Base-by-base conservation (phyloP, 2,113 vertebrate species). In the Neolamprologus variostigma region DNA sequence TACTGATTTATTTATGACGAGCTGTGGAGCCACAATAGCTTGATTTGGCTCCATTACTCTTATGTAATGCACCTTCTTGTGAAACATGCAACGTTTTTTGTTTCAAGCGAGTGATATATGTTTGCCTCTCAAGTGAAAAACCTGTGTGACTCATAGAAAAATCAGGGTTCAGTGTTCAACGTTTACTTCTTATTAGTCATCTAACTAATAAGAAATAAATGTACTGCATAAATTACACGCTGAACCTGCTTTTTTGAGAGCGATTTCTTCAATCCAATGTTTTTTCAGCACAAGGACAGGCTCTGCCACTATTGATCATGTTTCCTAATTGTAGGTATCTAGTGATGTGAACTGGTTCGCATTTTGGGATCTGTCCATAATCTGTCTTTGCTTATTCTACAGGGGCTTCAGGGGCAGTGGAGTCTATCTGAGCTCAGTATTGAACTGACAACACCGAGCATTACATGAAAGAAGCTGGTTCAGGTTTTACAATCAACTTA, bases 1-100 rank as follows among this genome's bases (percentile, higher is more conserved):
- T n/a, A 86, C 80, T 3, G 14, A 87, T 81, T 86, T 92, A 83
- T 89, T 89, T 88, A 80, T 82, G 84, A 88, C 59, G 42, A 84
- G 81, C 76, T 84, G 84, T 16, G 51, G 79, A 85, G 66, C 35
- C 28, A 66, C 63, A 81, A 83, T 84, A 68, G 59, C 80, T 82
- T 54, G 80, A 91, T 89, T 91, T 83, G 61, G 84, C 71, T 88
- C 80, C 76, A 78, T 89, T 82, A 83, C 79, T 47, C 78, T 88
- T 82, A 79, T 89, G 68, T 92, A 82, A 86, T 37, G 73, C 21
- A 35, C 78, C 55, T 28, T 55, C 47, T 53, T 80, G 85, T 82
- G 57, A 87, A 87, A 80, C 82, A 83, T 61, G 78, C 42, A 10
- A 28, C 54, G 14, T 80, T 89, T 50, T 50, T 82, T 66, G 45